Conservation (phyloP, 2,888 invertebrate species). For the Latrodectus hesperus region DNA sequence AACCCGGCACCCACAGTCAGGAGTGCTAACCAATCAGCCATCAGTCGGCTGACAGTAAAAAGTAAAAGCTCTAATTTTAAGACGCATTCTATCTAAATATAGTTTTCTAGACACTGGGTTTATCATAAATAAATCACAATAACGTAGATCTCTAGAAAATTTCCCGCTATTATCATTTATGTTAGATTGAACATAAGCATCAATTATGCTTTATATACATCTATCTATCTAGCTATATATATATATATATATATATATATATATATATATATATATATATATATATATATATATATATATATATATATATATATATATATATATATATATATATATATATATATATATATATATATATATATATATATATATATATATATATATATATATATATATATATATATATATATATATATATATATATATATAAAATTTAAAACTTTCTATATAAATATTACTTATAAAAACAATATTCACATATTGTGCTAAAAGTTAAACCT, state of each 20-base stretch:
- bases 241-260: background rate
- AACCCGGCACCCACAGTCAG: too few relatives aligned
- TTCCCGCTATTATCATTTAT: too few relatives aligned
- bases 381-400: background rate
- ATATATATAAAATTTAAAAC: background rate
- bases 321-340: background rate
- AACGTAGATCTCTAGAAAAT: too few relatives aligned
- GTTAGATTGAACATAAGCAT: too few relatives aligned
- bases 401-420: background rate
- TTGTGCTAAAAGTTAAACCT: too few relatives aligned
- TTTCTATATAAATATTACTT: background rate
- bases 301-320: background rate
- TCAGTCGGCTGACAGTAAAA: too few relatives aligned
- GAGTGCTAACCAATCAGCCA: too few relatives aligned
- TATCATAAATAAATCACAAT: too few relatives aligned
- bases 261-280: background rate
- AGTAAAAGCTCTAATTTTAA: too few relatives aligned
- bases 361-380: background rate
- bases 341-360: background rate
- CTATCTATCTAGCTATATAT: background rate
- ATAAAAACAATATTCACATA: too few relatives aligned
- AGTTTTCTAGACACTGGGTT: too few relatives aligned
- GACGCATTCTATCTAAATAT: too few relatives aligned
- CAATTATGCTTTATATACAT: background rate
- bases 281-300: background rate